Evolutionary conservation across 2,888 invertebrate species (phyloP), one percentile per base, ranked within the genome.

Genomic region (Prosopocoilus inquinatus): DNA sequence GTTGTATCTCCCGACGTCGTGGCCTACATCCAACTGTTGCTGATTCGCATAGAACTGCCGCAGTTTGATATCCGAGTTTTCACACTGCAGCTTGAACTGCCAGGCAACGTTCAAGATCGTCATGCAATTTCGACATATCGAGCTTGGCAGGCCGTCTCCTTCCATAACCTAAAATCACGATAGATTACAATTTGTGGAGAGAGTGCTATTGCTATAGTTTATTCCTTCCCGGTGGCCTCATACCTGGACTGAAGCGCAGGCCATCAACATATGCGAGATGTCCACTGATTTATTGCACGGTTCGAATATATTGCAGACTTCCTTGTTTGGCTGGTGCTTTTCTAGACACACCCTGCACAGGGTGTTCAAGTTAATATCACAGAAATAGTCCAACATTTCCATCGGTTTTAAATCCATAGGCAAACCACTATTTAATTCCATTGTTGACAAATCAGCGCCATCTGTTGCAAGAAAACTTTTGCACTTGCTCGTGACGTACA

Each of bases 241-340:
- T 66, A 70, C 71, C 64, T 71, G 69, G n/a, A 71, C 66, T 45
- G 69, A 63, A 39, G 70, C 66, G 62, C 71, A 71, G 36, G 69
- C 66, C 70, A 70, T 70, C 8, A 71, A 69, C 69, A 70, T 70
- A 41, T 52, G 60, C 33, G 63, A 65, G 49, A 70, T 47, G 57
- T 66, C 63, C 12, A 59, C 44, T 35, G 65, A 59, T 39, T 67
- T 64, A 28, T 28, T 28, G 15, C 58, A 59, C 32, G 60, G 57
- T 50, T 67, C 64, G 57, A 69, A 71, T 55, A 70, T 67, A 57
- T 68, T 68, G 46, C 61, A 70, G 62, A 68, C 65, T 58, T 68
- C 68, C 55, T 65, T 64, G 43, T 58, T 60, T 15, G 59, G 53
- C 45, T 64, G 63, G 48, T 55, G 57, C 57, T 68, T 69, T 62